Conservation (phyloP, 53 echinoderm and acorn worm species). For the Glandiceps talaboti region DNA sequence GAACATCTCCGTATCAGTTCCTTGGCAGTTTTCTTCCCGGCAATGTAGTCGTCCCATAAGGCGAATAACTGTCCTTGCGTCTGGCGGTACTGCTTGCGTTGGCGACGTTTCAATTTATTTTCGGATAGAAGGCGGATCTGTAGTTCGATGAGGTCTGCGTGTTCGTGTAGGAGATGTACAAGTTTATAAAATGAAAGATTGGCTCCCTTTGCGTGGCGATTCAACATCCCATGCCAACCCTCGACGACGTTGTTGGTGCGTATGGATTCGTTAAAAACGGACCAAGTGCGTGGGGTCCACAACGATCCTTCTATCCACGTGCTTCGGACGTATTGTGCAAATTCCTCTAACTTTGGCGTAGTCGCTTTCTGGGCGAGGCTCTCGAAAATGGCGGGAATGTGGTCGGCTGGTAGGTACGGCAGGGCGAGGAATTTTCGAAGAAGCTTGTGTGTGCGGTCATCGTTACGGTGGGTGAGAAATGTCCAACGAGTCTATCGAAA, state of each 20-base stretch:
- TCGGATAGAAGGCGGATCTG: no score
- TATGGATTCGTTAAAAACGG: slow-evolving; percentile 10
- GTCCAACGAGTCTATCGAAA: no score
- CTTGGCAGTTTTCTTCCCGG: no score
- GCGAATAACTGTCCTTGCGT: no score
- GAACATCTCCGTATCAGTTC: no score
- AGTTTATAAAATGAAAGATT: no score
- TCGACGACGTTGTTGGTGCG: slow-evolving; percentile 23
- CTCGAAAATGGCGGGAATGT: slow-evolving; percentile 12
- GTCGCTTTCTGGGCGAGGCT: neutral
- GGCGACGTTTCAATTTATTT: slow-evolving; percentile 15
- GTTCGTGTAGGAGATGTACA: no score
- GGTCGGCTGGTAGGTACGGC: slow-evolving; percentile 17
- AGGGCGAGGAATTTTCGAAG: slow-evolving; percentile 11
- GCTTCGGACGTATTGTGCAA: slow-evolving; percentile 9
- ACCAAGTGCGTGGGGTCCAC: slow-evolving; percentile 6
- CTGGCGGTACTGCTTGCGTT: no score
- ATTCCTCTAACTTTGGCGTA: slow-evolving; percentile 1
- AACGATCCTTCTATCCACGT: slow-evolving; percentile 21
- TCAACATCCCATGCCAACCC: no score
- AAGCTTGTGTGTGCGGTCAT: slow-evolving; percentile 6
- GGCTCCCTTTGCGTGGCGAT: no score
- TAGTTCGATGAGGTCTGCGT: no score
- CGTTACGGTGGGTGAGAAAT: slow-evolving; percentile 5
- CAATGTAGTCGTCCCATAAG: no score